phyloP scores from a whole-genome alignment of 2,888 invertebrate species.

The Yponomeuta plumbellus region DNA sequence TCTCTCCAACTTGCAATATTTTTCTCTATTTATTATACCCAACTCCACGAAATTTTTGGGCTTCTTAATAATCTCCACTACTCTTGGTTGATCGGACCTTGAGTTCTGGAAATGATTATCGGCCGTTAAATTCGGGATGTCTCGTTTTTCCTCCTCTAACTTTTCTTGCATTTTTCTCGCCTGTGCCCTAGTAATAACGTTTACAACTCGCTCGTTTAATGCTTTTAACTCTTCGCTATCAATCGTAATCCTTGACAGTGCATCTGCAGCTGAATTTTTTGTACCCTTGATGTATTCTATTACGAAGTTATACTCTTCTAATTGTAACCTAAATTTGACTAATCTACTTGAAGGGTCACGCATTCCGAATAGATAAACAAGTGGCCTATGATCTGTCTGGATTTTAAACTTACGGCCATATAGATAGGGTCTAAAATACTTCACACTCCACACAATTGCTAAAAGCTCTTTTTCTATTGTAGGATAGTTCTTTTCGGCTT shows the following conservation, averaged over 20 bases:
- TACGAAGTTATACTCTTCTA: constrained; percentile 1
- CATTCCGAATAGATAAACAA: constrained; percentile 11
- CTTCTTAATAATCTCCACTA: too few species aligned
- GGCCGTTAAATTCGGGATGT: too few species aligned
- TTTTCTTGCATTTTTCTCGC: constrained; percentile 1
- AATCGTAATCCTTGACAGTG: not conserved
- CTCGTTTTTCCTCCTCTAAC: not conserved
- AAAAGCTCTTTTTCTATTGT: constrained; percentile 14
- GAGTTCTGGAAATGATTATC: too few species aligned
- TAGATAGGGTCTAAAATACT: constrained; percentile 12
- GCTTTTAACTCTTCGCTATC: not conserved
- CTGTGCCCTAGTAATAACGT: constrained; percentile 9
- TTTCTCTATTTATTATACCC: too few species aligned
- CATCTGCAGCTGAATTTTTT: not conserved
- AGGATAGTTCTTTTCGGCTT: constrained; percentile 14
- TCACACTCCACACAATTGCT: constrained; percentile 7
- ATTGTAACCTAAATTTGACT: not conserved
- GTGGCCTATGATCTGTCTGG: constrained; percentile 8
- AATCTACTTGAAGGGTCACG: constrained; percentile 11
- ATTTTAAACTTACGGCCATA: constrained; percentile 12
- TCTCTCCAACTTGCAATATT: too few species aligned
- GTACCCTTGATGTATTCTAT: too few species aligned
- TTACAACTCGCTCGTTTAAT: constrained; percentile 11
- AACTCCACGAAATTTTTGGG: not conserved
- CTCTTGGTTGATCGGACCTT: too few species aligned